Percentiles rank a stretch among this genome's conserved stretches.
Evolutionary conservation across 2,888 invertebrate genomes (phyloP).

Genomic region (Parapristionchus giblindavisi): DNA sequence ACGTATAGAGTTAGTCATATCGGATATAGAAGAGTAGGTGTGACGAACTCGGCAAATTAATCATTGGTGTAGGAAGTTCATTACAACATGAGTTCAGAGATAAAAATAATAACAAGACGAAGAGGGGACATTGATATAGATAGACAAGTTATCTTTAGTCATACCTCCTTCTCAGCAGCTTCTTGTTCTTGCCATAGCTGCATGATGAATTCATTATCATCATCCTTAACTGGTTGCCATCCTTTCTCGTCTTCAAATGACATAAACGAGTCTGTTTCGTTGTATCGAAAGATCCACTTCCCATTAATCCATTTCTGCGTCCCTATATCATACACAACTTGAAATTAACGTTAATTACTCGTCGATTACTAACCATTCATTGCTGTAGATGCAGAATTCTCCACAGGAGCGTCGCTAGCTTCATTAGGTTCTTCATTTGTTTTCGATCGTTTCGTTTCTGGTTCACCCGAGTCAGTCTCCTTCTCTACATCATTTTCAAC

Average conservation of each 20-base stretch:
- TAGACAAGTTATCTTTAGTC: too few relatives aligned
- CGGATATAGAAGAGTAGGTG: too few relatives aligned
- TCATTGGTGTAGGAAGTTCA: too few relatives aligned
- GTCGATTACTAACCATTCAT: background rate
- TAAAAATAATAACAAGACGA: too few relatives aligned
- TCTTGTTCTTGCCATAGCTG: slow-evolving; percentile 59
- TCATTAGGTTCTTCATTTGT: background rate
- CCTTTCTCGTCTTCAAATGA: slow-evolving; percentile 24
- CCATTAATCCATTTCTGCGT: slow-evolving; percentile 27
- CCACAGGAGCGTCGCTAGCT: background rate
- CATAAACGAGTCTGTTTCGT: slow-evolving; percentile 8
- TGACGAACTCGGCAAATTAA: too few relatives aligned
- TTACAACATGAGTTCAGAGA: too few relatives aligned
- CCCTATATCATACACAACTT: too few relatives aligned
- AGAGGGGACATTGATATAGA: too few relatives aligned
- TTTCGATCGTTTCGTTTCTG: background rate
- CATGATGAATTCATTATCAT: slow-evolving; percentile 50
- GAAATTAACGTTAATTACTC: background rate
- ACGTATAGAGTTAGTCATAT: too few relatives aligned
- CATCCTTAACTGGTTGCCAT: slow-evolving; percentile 43
- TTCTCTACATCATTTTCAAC: background rate
- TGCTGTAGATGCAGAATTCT: background rate
- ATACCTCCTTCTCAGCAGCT: slow-evolving; percentile 45
- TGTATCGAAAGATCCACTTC: slow-evolving; percentile 34
- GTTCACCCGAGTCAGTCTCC: slow-evolving; percentile 2